Evolutionary conservation across 1,140 invertebrate genomes (phyloP).

Genomic region (Drosophila albomicans): DNA sequence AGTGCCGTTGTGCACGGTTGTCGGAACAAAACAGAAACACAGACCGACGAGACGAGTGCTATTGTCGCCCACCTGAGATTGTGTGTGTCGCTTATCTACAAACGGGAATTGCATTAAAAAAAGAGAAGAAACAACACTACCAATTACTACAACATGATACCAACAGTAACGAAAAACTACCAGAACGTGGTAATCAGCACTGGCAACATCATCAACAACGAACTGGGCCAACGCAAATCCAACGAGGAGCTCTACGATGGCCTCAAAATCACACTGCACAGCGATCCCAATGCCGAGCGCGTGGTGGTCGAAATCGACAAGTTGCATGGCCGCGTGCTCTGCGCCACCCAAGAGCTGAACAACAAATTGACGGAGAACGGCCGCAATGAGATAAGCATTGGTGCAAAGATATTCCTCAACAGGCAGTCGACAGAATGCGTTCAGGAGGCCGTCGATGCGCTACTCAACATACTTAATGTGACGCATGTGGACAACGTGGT

Average conservation of each 20-base stretch:
- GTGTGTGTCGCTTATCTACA: conserved; percentile 33
- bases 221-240: conserved; percentile 90
- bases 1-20: conserved; percentile 49
- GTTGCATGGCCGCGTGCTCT: conserved; percentile 65
- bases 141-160: conserved; percentile 60
- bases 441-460: conserved; percentile 64
- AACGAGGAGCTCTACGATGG: conserved; percentile 89
- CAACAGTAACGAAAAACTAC: conserved; percentile 75
- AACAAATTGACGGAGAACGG: conserved; percentile 87
- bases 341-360: conserved; percentile 86
- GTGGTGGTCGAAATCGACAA: conserved; percentile 69
- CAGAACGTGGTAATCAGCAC: conserved; percentile 89
- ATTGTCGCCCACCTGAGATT: conserved; percentile 42
- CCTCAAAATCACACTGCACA: conserved; percentile 72
- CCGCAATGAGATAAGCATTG: conserved; percentile 88
- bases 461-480: conserved; percentile 75
- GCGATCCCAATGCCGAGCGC: conserved; percentile 62
- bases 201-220: conserved; percentile 93
- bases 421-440: conserved; percentile 74
- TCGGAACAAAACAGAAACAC: conserved; percentile 46
- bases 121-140: conserved; percentile 10
- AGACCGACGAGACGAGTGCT: conserved; percentile 39
- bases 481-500: conserved; percentile 82
- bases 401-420: conserved; percentile 88
- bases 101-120: conserved; percentile 3